phyloP scores from a whole-genome alignment of 1,140 invertebrate species.

The Drosophila repleta region DNA sequence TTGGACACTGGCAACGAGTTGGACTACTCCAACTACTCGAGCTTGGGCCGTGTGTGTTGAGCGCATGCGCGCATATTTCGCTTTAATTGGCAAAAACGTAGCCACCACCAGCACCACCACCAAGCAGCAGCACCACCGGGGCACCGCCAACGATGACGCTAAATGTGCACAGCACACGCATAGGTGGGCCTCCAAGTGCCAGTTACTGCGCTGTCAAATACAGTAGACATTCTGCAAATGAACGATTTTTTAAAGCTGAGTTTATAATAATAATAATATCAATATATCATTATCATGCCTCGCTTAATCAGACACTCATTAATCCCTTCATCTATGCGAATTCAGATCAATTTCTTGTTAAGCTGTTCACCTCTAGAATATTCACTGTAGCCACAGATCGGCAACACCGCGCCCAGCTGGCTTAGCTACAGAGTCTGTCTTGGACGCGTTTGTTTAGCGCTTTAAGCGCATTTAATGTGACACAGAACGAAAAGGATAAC shows the following conservation, averaged over 20 bases:
- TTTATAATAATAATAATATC: not conserved
- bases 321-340: too few species aligned
- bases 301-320: too few species aligned
- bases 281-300: too few species aligned
- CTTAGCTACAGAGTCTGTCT: conserved; percentile 39
- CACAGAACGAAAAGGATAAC: conserved; percentile 82
- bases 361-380: not conserved
- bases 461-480: conserved; percentile 83
- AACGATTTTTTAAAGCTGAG: too few species aligned
- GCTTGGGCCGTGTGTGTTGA: conserved; percentile 34
- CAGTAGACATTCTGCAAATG: not conserved
- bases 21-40: conserved; percentile 23
- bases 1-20: conserved; percentile 8
- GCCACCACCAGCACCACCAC: conserved; percentile 30
- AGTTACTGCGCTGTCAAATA: conserved; percentile 1
- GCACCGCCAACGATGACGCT: conserved; percentile 78
- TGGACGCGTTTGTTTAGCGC: conserved; percentile 75
- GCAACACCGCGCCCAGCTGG: conserved; percentile 14
- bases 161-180: conserved; percentile 76
- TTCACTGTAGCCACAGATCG: conserved; percentile 9
- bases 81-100: conserved; percentile 79
- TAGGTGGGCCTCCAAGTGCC: conserved; percentile 62
- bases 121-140: conserved; percentile 32
- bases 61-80: conserved; percentile 81
- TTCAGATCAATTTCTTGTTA: not conserved